A percentile compares a stretch with the other conserved stretches of the same genome.
These are phyloP conservation scores for Aspidoscelis tigris DNA, from an alignment of 2,113 vertebrate genomes.

Conservation along the genomic window DNA sequence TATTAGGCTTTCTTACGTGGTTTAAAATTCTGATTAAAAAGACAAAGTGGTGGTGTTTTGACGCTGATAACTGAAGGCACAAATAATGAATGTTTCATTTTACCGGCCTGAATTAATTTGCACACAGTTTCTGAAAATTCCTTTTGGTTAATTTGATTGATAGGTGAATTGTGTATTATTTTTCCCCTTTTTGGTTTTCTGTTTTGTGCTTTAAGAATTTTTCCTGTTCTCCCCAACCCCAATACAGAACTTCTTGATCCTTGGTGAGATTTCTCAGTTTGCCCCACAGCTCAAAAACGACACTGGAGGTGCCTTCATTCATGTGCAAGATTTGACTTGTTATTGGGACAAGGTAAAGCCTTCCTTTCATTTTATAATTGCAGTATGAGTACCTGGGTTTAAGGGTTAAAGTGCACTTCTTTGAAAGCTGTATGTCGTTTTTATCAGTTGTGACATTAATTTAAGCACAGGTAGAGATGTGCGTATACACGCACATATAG, in stretches of 20 bases:
- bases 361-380: background rate
- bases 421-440: background rate
- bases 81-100: background rate
- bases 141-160: background rate
- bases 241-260: conserved; percentile 82
- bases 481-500: too few species aligned
- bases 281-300: conserved; percentile 36
- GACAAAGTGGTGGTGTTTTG: background rate
- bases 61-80: background rate
- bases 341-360: conserved; percentile 88
- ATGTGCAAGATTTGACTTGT: conserved; percentile 84
- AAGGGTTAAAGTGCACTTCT: background rate
- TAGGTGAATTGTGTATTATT: background rate
- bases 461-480: background rate
- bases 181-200: background rate
- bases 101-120: background rate
- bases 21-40: background rate
- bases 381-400: background rate
- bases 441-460: background rate
- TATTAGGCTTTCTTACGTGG: too few species aligned
- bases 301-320: conserved; percentile 72
- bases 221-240: conserved; percentile 36
- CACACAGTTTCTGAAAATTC: background rate
- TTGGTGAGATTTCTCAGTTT: conserved; percentile 81
- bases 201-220: background rate